Percentiles rank a stretch among this genome's conserved stretches.
These are phyloP conservation scores for Malthinus flaveolus DNA, from an alignment of 2,888 invertebrate species.

Conservation along the genomic window DNA sequence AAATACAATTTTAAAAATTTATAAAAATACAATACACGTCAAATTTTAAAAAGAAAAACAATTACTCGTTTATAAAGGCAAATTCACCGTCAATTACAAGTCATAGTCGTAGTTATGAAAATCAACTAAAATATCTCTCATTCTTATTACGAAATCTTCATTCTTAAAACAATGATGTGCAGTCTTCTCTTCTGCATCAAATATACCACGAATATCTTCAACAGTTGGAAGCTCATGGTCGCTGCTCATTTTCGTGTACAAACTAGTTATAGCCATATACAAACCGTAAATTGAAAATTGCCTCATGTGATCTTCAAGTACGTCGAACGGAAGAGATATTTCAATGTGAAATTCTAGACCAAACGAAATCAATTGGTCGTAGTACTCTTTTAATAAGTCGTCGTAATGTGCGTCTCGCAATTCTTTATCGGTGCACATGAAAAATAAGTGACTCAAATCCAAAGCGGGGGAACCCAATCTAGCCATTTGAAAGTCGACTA, in stretches of 20 bases:
- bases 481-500: conserved; percentile 35
- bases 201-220: too few relatives aligned
- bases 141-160: too few relatives aligned
- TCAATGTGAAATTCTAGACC: conserved; percentile 37
- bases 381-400: conserved; percentile 40
- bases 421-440: conserved; percentile 39
- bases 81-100: too few relatives aligned
- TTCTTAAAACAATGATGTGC: too few relatives aligned
- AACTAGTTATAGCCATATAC: conserved; percentile 34
- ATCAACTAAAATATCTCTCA: too few relatives aligned
- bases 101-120: too few relatives aligned
- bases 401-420: conserved; percentile 40
- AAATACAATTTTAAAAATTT: too few relatives aligned
- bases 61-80: too few relatives aligned
- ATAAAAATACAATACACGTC: too few relatives aligned
- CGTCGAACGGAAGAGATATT: conserved; percentile 38
- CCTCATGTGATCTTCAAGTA: conserved; percentile 37
- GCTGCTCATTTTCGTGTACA: conserved; percentile 37
- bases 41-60: too few relatives aligned
- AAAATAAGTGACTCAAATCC: conserved; percentile 45
- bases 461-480: conserved; percentile 34
- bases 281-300: conserved; percentile 38
- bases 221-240: conserved; percentile 28
- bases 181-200: too few relatives aligned
- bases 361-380: conserved; percentile 37